A percentile compares a stretch with the other conserved stretches of the same genome.
These are phyloP conservation scores for Podotricha telesiphe DNA, from an alignment of 2,888 invertebrate genomes.

Conservation along the genomic window DNA sequence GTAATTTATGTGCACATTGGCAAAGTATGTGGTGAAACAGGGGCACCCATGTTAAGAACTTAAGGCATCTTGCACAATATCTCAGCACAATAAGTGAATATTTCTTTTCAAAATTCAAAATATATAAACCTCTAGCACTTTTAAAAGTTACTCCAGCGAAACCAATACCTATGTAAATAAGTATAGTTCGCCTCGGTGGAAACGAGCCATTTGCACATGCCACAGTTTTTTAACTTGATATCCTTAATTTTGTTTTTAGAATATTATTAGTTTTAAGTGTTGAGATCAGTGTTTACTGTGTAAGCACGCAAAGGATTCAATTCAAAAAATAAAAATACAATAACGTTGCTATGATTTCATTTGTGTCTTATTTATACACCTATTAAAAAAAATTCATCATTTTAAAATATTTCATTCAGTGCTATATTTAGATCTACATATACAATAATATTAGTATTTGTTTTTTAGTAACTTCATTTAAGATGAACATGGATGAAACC, in stretches of 20 bases:
- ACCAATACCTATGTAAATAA: slow-evolving; percentile 57
- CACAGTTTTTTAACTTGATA: slow-evolving; percentile 73
- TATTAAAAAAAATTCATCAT: too few relatives aligned
- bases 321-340: slow-evolving; percentile 86
- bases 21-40: slow-evolving; percentile 70
- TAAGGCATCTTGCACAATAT: slow-evolving; percentile 77
- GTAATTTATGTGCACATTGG: slow-evolving; percentile 75
- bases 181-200: slow-evolving; percentile 63
- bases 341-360: slow-evolving; percentile 87
- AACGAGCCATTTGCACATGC: slow-evolving; percentile 77
- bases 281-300: slow-evolving; percentile 88
- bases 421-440: too few relatives aligned
- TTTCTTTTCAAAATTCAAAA: slow-evolving; percentile 61
- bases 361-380: slow-evolving; percentile 62
- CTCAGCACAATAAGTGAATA: slow-evolving; percentile 75
- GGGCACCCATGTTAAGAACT: slow-evolving; percentile 70
- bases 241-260: slow-evolving; percentile 82
- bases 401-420: too few relatives aligned
- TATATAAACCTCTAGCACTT: slow-evolving; percentile 60
- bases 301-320: slow-evolving; percentile 87
- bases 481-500: too few relatives aligned
- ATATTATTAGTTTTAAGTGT: slow-evolving; percentile 88
- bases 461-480: too few relatives aligned
- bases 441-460: too few relatives aligned
- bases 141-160: slow-evolving; percentile 66